Conservation (phyloP, 2,797 vertebrate genomes). For the Anomalospiza imberbis region DNA sequence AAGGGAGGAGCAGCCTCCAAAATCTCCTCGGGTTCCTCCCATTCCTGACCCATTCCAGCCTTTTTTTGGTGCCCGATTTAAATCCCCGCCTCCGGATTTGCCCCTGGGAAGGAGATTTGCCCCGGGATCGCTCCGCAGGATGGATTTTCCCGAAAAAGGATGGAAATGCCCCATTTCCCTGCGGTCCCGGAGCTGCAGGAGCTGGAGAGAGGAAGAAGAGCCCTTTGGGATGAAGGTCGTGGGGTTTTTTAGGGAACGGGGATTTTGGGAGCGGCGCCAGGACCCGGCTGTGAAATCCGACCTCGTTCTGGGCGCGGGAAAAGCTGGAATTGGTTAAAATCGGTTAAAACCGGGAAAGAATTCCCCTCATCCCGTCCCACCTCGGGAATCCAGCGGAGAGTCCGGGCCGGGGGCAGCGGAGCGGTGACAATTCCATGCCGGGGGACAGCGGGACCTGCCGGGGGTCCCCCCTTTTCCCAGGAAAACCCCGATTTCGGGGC, state of each 20-base stretch:
- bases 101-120: not conserved
- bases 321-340: not conserved
- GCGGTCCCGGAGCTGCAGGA: not conserved
- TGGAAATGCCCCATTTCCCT: not conserved
- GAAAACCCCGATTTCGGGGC: not conserved
- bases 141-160: not conserved
- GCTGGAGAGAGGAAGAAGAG: not conserved
- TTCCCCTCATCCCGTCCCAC: not conserved
- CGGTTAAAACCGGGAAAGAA: rapidly evolving
- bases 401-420: not conserved
- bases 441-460: too few relatives aligned
- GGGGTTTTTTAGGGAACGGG: not conserved
- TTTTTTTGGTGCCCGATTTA: not conserved
- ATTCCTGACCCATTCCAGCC: not conserved
- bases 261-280: not conserved
- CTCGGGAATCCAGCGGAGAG: not conserved
- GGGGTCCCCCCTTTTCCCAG: not conserved
- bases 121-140: not conserved
- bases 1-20: not conserved
- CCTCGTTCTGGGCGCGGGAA: not conserved
- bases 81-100: not conserved
- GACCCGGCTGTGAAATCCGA: not conserved
- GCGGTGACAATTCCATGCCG: not conserved
- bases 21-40: not conserved
- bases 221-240: not conserved